Evolutionary conservation across 2,888 invertebrate species (phyloP).

Genomic region (Rhopalosiphum nymphaeae): DNA sequence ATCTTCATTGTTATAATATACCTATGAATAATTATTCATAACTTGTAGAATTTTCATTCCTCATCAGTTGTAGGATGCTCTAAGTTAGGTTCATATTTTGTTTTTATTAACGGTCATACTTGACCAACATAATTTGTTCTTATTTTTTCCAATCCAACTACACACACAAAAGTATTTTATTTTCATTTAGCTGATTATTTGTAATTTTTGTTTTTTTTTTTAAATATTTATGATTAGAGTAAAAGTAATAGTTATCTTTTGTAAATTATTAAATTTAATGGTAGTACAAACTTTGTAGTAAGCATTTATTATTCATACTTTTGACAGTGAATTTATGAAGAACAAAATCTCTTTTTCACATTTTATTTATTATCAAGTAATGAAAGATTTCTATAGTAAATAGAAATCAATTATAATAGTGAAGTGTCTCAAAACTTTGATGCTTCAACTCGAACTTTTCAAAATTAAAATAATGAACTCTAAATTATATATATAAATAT

Average conservation of each 20-base stretch:
- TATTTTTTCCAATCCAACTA: not conserved
- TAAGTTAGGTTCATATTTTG: not conserved
- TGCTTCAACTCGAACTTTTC: not conserved
- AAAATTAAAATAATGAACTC: not conserved
- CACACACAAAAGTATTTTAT: not conserved
- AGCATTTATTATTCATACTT: not conserved
- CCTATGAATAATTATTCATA: not conserved
- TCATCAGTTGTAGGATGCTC: not conserved
- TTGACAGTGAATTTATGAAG: not conserved
- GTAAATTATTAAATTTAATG: not conserved
- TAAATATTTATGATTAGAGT: not conserved
- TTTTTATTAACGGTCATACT: not conserved
- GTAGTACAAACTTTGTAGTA: not conserved
- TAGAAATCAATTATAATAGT: not conserved
- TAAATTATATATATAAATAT: not conserved
- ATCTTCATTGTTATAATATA: not conserved
- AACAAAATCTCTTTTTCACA: not conserved
- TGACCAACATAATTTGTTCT: not conserved
- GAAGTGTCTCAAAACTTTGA: not conserved
- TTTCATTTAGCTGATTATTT: not conserved
- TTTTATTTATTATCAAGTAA: not conserved
- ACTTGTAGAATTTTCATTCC: not conserved
- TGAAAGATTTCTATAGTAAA: not conserved
- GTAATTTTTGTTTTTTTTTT: not conserved
- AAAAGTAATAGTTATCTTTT: not conserved